Base-by-base conservation (phyloP, 2,797 vertebrate genomes). In the Poeciliopsis paucimaculata region DNA sequence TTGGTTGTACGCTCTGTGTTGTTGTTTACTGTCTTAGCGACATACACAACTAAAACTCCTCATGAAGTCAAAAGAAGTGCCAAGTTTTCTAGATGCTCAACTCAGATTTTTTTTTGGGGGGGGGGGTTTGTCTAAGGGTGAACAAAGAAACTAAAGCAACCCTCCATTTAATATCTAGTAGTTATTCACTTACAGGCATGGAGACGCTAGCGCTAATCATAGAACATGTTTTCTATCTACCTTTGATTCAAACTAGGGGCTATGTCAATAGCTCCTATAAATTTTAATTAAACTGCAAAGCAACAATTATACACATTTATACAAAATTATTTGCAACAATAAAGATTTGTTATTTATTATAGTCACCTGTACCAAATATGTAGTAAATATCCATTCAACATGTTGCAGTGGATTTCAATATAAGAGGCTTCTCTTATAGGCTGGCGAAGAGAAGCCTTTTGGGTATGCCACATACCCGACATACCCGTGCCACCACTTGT, bases 51-150 rank as follows among this genome's bases (percentile, higher is more conserved):
- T 82, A 84, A 26, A 60, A 43, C 75, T 78, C 47, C 66, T 84
- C 79, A 62, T 28, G n/a, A 74, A 80, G 82, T 74, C 55, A 31
- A 53, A 77, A 78, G 77, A 83, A 78, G 72, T 62, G 74, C 77
- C 13, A 10, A 75, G 72, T 68, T 79, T 78, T 76, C 70, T 77
- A 74, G 72, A 23, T 77, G 46, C 45, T 20, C 23, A 9, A 15
- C 18, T 51, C 62, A 20, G 74, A 28, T 68, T 2, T 57, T 28
- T n/a, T 34, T n/a, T n/a, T n/a, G n/a, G n/a, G n/a, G 5, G 2
- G 3, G 68, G 4, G 1, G n/a, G 23, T 36, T 34, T 73, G 20
- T 68, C 20, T 68, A 26, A 3, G 28, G 28, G 18, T 8, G 23
- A 12, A n/a, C 66, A 11, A 70, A 10, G 20, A 66, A 39, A 36